phyloP scores from a whole-genome alignment of 2,113 vertebrate genomes.

The Pachycephala philippinensis region DNA sequence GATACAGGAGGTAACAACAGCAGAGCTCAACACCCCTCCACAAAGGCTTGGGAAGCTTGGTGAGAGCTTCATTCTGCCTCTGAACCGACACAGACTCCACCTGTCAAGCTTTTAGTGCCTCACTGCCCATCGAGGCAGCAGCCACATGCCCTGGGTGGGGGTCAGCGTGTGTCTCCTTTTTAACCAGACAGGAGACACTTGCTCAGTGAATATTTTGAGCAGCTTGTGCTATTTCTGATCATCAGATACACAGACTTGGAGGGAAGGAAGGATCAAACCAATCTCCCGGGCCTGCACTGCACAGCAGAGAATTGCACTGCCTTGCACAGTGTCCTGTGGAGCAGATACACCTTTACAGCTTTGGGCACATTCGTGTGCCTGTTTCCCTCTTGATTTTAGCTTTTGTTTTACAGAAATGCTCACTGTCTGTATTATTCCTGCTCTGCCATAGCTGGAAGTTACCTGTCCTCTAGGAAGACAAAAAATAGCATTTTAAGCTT shows the following conservation, averaged over 20 bases:
- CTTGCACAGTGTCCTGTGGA: background rate
- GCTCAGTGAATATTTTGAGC: background rate
- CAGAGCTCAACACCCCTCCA: background rate
- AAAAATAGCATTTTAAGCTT: background rate
- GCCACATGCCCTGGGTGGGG: background rate
- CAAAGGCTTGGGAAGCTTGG: background rate
- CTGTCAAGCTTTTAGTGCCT: background rate
- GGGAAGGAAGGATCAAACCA: background rate
- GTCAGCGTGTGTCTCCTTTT: background rate
- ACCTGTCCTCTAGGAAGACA: background rate
- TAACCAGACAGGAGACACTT: background rate
- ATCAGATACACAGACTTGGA: background rate
- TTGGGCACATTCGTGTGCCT: background rate
- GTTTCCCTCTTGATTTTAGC: background rate
- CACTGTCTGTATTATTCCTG: background rate
- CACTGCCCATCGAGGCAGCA: background rate
- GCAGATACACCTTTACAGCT: background rate
- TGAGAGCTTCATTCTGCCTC: background rate
- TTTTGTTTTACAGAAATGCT: background rate
- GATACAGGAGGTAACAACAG: background rate
- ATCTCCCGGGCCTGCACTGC: rapidly evolving
- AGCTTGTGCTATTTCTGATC: background rate
- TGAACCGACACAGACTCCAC: background rate
- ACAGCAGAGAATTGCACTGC: background rate
- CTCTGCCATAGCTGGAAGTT: background rate